phyloP scores from a whole-genome alignment of 2,888 invertebrate genomes.

The Atrina japonica region DNA sequence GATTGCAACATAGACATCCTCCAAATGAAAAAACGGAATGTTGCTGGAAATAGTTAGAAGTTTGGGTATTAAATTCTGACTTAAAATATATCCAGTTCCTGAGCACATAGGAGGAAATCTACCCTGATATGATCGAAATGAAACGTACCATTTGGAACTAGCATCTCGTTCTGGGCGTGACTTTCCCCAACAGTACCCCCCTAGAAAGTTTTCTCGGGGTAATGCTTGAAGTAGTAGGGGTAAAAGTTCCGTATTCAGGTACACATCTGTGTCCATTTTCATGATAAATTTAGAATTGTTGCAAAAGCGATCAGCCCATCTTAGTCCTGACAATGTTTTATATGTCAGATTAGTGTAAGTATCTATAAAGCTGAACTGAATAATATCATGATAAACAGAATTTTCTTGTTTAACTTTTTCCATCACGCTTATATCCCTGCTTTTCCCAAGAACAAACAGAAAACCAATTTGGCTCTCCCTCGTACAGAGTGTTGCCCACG shows the following conservation, averaged over 20 bases:
- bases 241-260: slow-evolving; percentile 62
- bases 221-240: slow-evolving; percentile 61
- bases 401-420: slow-evolving; percentile 26
- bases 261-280: slow-evolving; percentile 65
- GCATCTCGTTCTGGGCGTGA: slow-evolving; percentile 61
- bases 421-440: slow-evolving; percentile 63
- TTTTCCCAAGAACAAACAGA: slow-evolving; percentile 57
- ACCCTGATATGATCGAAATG: slow-evolving; percentile 57
- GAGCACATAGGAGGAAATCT: slow-evolving; percentile 66
- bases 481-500: slow-evolving; percentile 62
- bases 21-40: slow-evolving; percentile 69
- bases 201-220: slow-evolving; percentile 49
- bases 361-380: slow-evolving; percentile 51
- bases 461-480: slow-evolving; percentile 43
- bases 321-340: slow-evolving; percentile 52
- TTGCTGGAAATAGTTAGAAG: slow-evolving; percentile 55
- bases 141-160: slow-evolving; percentile 68
- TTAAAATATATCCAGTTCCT: slow-evolving; percentile 68
- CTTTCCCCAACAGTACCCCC: slow-evolving; percentile 67
- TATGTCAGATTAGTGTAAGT: slow-evolving; percentile 52
- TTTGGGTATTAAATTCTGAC: slow-evolving; percentile 51
- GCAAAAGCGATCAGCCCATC: slow-evolving; percentile 48
- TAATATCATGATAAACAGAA: slow-evolving; percentile 38
- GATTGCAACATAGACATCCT: slow-evolving; percentile 73
- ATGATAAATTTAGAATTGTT: slow-evolving; percentile 45